phyloP scores from a whole-genome alignment of 2,113 vertebrate genomes.

The Delphinapterus leucas region DNA sequence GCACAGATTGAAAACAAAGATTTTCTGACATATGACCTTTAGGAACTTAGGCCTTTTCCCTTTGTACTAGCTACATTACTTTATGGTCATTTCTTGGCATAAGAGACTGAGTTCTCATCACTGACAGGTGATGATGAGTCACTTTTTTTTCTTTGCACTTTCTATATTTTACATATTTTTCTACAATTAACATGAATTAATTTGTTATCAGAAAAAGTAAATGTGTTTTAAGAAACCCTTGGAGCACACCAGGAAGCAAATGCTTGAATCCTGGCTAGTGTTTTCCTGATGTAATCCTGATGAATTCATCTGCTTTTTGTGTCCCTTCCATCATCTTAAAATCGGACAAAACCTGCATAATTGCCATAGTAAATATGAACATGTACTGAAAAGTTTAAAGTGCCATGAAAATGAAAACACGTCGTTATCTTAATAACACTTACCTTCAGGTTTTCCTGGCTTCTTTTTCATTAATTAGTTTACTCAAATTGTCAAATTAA shows the following conservation, averaged over 20 bases:
- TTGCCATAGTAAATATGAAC: neutral
- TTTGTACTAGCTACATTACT: neutral
- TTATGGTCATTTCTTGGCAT: neutral
- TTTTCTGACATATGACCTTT: neutral
- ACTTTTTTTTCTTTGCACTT: neutral
- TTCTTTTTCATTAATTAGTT: constrained; percentile 2
- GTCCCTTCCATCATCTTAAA: neutral
- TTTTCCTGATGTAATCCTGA: neutral
- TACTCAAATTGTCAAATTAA: neutral
- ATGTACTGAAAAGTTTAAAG: neutral
- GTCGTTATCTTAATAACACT: neutral
- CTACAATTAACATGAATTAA: neutral
- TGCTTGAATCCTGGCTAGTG: neutral
- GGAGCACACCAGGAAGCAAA: neutral
- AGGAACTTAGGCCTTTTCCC: neutral
- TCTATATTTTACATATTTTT: neutral
- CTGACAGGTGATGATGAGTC: neutral
- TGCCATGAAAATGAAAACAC: neutral
- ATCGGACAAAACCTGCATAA: neutral
- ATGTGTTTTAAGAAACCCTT: neutral
- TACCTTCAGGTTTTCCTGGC: neutral
- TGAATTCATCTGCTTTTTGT: neutral
- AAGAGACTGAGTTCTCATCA: neutral
- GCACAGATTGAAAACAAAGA: neutral
- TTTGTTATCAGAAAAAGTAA: neutral